A percentile compares a stretch with the other conserved stretches of the same genome.
Conservation (phyloP, 2,113 vertebrate species). For the Oreochromis spilurus region DNA sequence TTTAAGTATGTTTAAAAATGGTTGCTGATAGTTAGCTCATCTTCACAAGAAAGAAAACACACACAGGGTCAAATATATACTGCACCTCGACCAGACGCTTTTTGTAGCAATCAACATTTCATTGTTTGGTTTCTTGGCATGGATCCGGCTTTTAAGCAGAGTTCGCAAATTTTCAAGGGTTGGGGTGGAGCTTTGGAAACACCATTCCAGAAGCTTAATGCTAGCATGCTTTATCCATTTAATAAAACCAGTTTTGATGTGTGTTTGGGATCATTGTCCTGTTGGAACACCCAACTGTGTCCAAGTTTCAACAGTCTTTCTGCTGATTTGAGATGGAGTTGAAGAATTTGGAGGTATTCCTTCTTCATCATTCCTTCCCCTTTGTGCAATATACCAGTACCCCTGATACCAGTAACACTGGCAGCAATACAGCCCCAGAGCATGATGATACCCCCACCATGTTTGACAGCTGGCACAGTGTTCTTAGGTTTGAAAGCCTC, state of each 20-base stretch:
- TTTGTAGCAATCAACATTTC: neutral
- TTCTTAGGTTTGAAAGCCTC: neutral
- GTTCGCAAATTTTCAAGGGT: rapidly evolving
- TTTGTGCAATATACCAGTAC: neutral
- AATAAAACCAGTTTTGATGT: neutral
- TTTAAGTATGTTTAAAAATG: neutral
- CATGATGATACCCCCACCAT: neutral
- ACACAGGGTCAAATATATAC: neutral
- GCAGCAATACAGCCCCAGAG: neutral
- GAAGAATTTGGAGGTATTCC: neutral
- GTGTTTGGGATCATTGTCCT: neutral
- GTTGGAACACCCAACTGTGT: neutral
- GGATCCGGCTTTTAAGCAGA: neutral
- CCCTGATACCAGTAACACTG: neutral
- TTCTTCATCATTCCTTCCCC: neutral
- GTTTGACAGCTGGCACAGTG: neutral
- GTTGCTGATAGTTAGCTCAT: neutral
- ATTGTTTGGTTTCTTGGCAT: neutral
- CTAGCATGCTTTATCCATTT: neutral
- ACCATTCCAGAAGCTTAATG: neutral
- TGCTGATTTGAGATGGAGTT: neutral
- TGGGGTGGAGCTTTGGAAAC: neutral
- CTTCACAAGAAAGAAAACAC: neutral
- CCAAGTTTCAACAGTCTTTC: neutral
- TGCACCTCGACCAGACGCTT: neutral